These are phyloP conservation scores for Drosophila nannoptera DNA, from an alignment of 1,140 invertebrate genomes.

Conservation along the genomic window DNA sequence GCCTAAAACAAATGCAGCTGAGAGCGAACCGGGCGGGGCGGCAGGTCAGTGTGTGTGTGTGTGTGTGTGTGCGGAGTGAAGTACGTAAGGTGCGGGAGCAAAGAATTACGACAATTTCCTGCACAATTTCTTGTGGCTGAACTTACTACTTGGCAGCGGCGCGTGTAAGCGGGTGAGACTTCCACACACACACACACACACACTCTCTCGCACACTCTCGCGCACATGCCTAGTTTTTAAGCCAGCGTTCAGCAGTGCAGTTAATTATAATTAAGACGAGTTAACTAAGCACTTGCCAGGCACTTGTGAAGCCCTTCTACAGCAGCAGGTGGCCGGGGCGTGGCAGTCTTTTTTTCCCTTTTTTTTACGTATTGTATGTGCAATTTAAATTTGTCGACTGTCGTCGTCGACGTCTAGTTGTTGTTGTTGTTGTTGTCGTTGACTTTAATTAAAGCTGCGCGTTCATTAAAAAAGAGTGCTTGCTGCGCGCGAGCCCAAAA, in stretches of 20 bases:
- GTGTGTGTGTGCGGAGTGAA: too few species aligned
- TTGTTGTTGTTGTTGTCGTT: conserved; percentile 27
- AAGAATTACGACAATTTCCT: conserved; percentile 63
- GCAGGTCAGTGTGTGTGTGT: too few species aligned
- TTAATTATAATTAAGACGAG: conserved; percentile 79
- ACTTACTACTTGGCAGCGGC: conserved; percentile 41
- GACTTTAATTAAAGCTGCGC: conserved; percentile 59
- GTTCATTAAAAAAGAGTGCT: conserved; percentile 64
- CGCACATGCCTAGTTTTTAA: conserved; percentile 8
- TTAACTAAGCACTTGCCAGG: conserved; percentile 74
- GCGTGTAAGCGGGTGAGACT: conserved; percentile 20
- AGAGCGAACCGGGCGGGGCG: neutral
- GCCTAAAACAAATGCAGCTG: conserved; percentile 49
- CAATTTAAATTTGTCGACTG: conserved; percentile 51
- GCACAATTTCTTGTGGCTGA: conserved; percentile 67
- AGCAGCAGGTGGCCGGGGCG: neutral
- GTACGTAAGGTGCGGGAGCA: neutral
- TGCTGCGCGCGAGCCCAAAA: conserved; percentile 35
- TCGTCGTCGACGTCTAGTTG: neutral
- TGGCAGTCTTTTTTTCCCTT: neutral
- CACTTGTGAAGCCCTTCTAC: conserved; percentile 32
- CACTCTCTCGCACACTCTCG: too few species aligned
- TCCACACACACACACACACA: conserved; percentile 10
- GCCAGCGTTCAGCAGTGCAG: conserved; percentile 58
- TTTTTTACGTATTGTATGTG: neutral